These are phyloP conservation scores for Danio kyathit DNA, from an alignment of 2,797 vertebrate genomes.

Conservation along the genomic window DNA sequence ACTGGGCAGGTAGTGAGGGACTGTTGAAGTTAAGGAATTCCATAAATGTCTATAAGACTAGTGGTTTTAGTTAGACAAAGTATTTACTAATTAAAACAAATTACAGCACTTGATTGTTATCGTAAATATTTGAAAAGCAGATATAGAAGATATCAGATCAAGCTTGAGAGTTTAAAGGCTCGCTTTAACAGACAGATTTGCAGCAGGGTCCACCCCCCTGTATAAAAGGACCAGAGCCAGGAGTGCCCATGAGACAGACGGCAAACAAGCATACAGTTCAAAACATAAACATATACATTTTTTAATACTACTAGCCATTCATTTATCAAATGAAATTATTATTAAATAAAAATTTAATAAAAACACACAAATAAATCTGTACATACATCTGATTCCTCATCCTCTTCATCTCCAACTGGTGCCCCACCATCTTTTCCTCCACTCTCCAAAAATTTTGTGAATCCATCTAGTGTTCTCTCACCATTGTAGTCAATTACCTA, in stretches of 20 bases:
- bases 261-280: not conserved
- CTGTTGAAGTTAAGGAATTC: too few relatives aligned
- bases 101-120: too few relatives aligned
- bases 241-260: not conserved
- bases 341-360: not conserved
- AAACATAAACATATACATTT: too few relatives aligned
- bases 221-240: not conserved
- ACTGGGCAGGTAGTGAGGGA: not conserved
- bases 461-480: slow-evolving; percentile 94
- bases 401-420: slow-evolving; percentile 82
- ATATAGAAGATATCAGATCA: too few relatives aligned
- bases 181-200: not conserved
- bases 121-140: too few relatives aligned
- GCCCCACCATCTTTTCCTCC: slow-evolving; percentile 94
- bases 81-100: too few relatives aligned
- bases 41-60: not conserved
- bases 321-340: too few relatives aligned
- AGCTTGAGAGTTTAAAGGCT: too few relatives aligned
- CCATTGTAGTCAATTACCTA: slow-evolving; percentile 97
- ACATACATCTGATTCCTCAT: slow-evolving; percentile 81
- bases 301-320: too few relatives aligned
- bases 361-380: not conserved
- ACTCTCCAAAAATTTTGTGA: slow-evolving; percentile 95
- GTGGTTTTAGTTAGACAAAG: not conserved
- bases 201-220: slow-evolving; percentile 4